Percentiles rank a stretch among this genome's conserved stretches.
These are phyloP conservation scores for Ditula angustiorana DNA, from an alignment of 2,888 invertebrate genomes.

Conservation along the genomic window DNA sequence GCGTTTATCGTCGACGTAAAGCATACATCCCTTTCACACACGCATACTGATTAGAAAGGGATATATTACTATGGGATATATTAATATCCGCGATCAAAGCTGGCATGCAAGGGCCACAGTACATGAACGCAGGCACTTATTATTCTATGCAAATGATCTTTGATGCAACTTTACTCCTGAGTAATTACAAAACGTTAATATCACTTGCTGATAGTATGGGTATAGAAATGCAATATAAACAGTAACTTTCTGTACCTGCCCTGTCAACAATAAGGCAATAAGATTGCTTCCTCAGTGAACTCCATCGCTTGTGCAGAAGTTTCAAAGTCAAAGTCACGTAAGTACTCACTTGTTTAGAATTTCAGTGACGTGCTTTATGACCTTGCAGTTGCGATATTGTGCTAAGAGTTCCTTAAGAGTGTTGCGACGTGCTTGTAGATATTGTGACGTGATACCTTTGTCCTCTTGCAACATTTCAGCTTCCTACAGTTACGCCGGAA, in stretches of 20 bases:
- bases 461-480: conserved; percentile 14
- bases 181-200: too few species aligned
- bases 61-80: too few species aligned
- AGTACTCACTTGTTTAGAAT: background rate
- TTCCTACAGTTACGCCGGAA: background rate
- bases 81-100: too few species aligned
- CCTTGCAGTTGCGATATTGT: conserved; percentile 10
- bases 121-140: too few species aligned
- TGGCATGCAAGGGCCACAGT: too few species aligned
- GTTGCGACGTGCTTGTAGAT: background rate
- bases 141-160: too few species aligned
- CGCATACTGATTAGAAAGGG: too few species aligned
- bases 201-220: too few species aligned
- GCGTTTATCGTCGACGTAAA: too few species aligned
- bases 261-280: background rate
- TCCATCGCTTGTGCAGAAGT: background rate
- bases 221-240: background rate
- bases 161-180: too few species aligned
- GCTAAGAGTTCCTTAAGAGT: conserved; percentile 2
- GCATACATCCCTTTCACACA: too few species aligned
- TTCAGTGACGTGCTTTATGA: conserved; percentile 8
- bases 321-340: conserved; percentile 2
- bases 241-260: background rate
- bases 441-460: background rate
- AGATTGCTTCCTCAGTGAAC: background rate